Conservation (phyloP, 2,113 vertebrate species). For the Gymnarchus niloticus region DNA sequence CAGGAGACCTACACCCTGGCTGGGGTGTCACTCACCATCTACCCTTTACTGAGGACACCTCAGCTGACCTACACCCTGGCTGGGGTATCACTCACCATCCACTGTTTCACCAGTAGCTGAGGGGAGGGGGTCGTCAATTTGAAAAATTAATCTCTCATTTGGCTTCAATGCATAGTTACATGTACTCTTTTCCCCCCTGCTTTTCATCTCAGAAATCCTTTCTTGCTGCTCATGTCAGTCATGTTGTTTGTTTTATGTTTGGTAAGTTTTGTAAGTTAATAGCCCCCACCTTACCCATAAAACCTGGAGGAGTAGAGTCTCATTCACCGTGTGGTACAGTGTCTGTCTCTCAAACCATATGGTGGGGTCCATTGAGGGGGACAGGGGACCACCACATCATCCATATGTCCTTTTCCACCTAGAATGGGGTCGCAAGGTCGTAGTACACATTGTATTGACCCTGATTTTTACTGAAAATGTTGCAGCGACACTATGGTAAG, state of each 20-base stretch:
- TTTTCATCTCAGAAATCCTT: not conserved
- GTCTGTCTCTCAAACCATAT: conserved; percentile 52
- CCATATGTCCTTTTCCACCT: conserved; percentile 20
- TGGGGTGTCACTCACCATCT: not conserved
- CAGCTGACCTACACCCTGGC: not conserved
- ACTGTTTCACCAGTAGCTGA: too few species aligned
- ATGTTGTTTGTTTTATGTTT: too few species aligned
- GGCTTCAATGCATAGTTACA: not conserved
- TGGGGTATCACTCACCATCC: not conserved
- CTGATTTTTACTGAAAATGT: not conserved
- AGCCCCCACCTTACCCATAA: not conserved
- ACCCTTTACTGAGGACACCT: too few species aligned
- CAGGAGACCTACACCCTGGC: not conserved
- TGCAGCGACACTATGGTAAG: not conserved
- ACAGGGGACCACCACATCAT: conserved; percentile 50
- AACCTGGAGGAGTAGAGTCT: not conserved
- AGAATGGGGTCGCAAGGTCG: not conserved
- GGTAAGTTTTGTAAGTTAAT: not conserved
- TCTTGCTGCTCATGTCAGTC: too few species aligned
- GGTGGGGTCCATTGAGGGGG: too few species aligned
- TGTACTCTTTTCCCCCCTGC: not conserved
- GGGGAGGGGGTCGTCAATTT: not conserved
- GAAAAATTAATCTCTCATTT: not conserved
- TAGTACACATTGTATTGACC: not conserved
- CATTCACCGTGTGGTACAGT: conserved; percentile 29